Evolutionary conservation across 2,888 invertebrate species (phyloP), one percentile per base, ranked within the genome.

Genomic region (Dexiosoma caninum): DNA sequence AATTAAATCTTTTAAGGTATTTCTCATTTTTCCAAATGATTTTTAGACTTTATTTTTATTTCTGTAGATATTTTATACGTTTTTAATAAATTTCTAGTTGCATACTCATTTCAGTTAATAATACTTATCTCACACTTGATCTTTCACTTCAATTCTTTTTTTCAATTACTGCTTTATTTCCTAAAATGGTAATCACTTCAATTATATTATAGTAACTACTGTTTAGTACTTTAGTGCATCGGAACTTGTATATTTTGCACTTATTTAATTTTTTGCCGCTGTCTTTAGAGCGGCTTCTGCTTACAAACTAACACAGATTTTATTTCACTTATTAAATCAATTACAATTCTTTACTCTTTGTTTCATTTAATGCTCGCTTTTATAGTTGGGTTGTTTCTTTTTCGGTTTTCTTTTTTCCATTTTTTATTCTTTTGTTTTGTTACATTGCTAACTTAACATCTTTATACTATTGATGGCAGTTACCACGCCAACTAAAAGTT

Each of bases 401-500:
- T 69, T 59, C 42, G 35, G 46, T 40, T 46, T 69, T 44, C 53
- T 64, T 35, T 64, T 51, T 59, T 35, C 2, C 35, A 21, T 10
- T 69, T 53, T 37, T 57, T n/a, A 12, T 30, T 16, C 35, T 64
- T 59, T 62, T 62, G 60, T 69, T 77, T 81, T 79, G 69, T 74
- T 70, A 59, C 46, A 60, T 10, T 37, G 70, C 51, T 64, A 37
- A 64, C 21, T 21, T 57, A 62, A 49, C 14, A 6, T 21, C 14
- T 35, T 27, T 66, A 67, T 76, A 55, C 21, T 55, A 67, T 76
- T 76, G 67, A 70, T 70, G 71, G 72, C 62, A 69, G 81, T 81
- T 77, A 64, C 81, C 72, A 37, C 67, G 77, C 42, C 77, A 81
- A 81, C 81, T 46, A 6, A 57, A 71, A 37, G 19, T 66, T 72